phyloP scores from a whole-genome alignment of 2,888 invertebrate species.

The Caenorhabditis sp. region DNA sequence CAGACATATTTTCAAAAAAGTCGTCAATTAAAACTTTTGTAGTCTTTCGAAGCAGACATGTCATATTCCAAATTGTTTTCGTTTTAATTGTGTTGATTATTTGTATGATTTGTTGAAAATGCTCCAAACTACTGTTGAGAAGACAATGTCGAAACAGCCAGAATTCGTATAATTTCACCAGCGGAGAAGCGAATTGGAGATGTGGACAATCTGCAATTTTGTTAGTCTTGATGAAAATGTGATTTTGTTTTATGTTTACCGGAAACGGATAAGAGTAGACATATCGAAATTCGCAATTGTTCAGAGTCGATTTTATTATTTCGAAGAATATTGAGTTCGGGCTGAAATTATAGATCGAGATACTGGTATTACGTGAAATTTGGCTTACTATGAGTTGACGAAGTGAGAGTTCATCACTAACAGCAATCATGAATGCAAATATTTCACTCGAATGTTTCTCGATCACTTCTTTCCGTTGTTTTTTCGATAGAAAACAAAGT shows the following conservation, averaged over 20 bases:
- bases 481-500: constrained; percentile 26
- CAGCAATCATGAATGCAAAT: constrained; percentile 23
- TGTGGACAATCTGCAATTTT: constrained; percentile 13
- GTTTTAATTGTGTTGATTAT: not conserved
- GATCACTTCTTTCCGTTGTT: constrained; percentile 16
- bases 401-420: constrained; percentile 17
- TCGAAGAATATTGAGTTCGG: constrained; percentile 1
- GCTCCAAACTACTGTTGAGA: constrained; percentile 12
- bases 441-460: constrained; percentile 16
- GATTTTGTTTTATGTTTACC: constrained; percentile 15
- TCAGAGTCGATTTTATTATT: constrained; percentile 36
- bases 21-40: constrained; percentile 6
- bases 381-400: constrained; percentile 18
- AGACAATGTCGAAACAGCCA: constrained; percentile 47
- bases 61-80: constrained; percentile 1
- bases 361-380: too few relatives aligned
- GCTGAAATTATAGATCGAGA: constrained; percentile 24
- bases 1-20: constrained; percentile 3
- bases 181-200: constrained; percentile 34
- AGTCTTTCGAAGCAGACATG: constrained; percentile 8
- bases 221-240: not conserved
- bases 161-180: constrained; percentile 43
- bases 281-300: constrained; percentile 49
- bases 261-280: constrained; percentile 47
- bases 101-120: constrained; percentile 1